Evolutionary conservation across 2,888 invertebrate genomes (phyloP), one percentile per base, ranked within the genome.

Genomic region (Rugalucina vietnamica): DNA sequence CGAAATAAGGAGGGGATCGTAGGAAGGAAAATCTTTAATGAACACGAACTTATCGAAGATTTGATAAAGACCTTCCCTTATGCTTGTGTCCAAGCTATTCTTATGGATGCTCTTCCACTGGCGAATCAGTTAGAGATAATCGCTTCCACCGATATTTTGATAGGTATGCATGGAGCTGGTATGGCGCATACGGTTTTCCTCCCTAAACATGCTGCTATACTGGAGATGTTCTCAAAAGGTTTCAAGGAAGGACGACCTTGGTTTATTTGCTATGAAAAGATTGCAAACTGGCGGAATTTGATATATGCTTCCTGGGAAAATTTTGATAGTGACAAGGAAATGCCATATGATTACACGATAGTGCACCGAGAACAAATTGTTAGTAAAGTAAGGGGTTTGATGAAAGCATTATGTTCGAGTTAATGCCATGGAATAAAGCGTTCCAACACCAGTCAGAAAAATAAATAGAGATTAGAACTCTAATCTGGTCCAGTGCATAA

Each of bases 81-180:
- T 29, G 89, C 89, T 75, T 77, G 76, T 37, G 88, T 93, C 12
- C 88, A 81, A 34, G 92, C 88, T 10, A 71, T 89, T 10, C 90
- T 93, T 75, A 89, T 93, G 54, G 94, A 94, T 34, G 18, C 84
- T 5, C 89, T 91, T 34, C 78, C 87, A 12, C 91, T 94, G 88
- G 70, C 82, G 37, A 73, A 89, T 36, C 93, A 94, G 84, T 83
- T 94, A 18, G 73, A 90, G 34, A 70, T 90, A 18, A 89, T 93
- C 29, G 57, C 87, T 21, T 73, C 85, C 8, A 91, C 93, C 0
- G 93, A 93, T 74, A 83, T 94, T 32, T 79, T 93, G 49, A 88
- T 93, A 0, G 93, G 93, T 1, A 93, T 94, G 92, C 94, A 94
- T 76, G 94, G 94, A 0, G 94, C 94, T 3, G 93, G 93, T 0